Base-by-base conservation (phyloP, 2,113 vertebrate species). In the Zosterops hypoxanthus region DNA sequence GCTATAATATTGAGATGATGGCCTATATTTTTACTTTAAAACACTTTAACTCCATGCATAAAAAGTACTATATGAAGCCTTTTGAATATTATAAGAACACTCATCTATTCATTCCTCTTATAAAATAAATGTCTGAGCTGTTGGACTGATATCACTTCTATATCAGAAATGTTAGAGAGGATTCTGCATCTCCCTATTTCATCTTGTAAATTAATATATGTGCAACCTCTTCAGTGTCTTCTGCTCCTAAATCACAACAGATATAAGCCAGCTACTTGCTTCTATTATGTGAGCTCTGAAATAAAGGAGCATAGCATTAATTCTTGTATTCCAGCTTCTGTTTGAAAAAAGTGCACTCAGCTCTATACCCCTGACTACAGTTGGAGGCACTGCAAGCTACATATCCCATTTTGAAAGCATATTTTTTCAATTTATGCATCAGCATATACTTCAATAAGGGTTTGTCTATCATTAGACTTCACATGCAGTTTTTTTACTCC, bases 21-120 rank as follows among this genome's bases (percentile, higher is more conserved):
- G 61, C 41, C 39, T 81, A 81, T 90, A 88, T 88, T 96, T 92
- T 90, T 81, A 46, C 47, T 92, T 90, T 77, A 91, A 94, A 94
- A 77, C 44, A 90, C 76, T 96, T 86, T 72, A 66, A 53, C 33
- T 82, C 36, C n/a, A 24, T 78, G 65, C 56, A 78, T 88, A 86
- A 94, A 90, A 95, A 71, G 29, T 84, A 23, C 56, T 84, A 57
- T 77, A 86, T 44, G 47, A 75, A 94, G 56, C 41, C 15, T 84
- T 94, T 81, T 47, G 69, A 84, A 92, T 94, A 92, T 81, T 92
- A 55, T 64, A 88, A 95, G 72, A 59, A 56, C 64, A 75, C 33
- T 73, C 65, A 83, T 82, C 44, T 84, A 60, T 75, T 82, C 44
- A 86, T 63, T 79, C 49, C 8, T 65, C 24, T 80, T 92, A 84